These are phyloP conservation scores for Ferrisia virgata DNA, from an alignment of 2,888 invertebrate genomes.

Conservation along the genomic window DNA sequence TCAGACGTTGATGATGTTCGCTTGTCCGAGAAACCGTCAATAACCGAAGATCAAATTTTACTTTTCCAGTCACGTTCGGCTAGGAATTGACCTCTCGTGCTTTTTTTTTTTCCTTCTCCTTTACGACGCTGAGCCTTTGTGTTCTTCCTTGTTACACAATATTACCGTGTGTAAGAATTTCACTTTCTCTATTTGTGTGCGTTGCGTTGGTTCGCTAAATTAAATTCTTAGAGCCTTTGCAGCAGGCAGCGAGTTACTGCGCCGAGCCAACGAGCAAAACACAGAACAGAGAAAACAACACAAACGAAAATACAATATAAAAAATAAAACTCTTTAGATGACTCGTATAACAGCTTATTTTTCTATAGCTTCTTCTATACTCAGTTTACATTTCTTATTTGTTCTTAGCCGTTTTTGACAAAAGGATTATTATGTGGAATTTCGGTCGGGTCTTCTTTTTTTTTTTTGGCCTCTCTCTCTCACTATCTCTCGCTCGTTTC, in stretches of 20 bases:
- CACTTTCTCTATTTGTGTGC: neutral
- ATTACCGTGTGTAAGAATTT: constrained; percentile 22
- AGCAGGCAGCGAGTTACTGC: no score
- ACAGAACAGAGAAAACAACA: neutral
- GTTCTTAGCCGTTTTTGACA: constrained; percentile 19
- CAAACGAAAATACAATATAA: neutral
- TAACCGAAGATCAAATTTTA: constrained; percentile 32
- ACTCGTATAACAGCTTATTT: constrained; percentile 38
- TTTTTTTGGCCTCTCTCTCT: neutral
- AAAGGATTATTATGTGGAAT: constrained; percentile 25
- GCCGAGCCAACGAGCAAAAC: neutral
- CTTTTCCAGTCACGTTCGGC: constrained; percentile 13
- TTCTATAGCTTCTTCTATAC: constrained; percentile 3
- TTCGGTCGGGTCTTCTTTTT: neutral
- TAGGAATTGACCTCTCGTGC: neutral
- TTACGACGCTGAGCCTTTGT: neutral
- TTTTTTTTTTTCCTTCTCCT: no score
- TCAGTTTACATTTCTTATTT: constrained; percentile 30
- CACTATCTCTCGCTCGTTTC: neutral
- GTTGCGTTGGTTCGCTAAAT: no score
- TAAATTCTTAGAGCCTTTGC: neutral
- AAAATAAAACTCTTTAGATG: constrained; percentile 27
- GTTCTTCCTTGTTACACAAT: constrained; percentile 12
- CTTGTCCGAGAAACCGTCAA: constrained; percentile 29
- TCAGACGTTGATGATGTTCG: constrained; percentile 25